phyloP scores from a whole-genome alignment of 2,113 vertebrate species.

The Leptobrachium leishanense region DNA sequence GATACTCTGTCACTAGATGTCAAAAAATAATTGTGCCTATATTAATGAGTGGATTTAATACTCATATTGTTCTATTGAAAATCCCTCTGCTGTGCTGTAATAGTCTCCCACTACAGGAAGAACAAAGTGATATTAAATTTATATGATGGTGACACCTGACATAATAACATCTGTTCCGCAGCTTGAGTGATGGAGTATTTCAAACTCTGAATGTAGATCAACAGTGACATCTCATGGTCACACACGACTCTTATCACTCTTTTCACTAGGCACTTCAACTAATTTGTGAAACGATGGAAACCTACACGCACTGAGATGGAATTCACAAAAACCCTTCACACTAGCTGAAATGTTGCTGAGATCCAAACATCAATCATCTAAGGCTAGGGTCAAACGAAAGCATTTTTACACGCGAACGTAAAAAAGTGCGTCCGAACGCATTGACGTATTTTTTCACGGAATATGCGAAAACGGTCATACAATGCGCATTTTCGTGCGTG shows the following conservation, averaged over 20 bases:
- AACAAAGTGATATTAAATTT: slow-evolving; percentile 43
- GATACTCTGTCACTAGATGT: slow-evolving; percentile 25
- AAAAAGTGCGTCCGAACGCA: too few species aligned
- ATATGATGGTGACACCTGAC: slow-evolving; percentile 31
- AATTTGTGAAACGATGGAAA: background rate
- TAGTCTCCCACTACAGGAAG: slow-evolving; percentile 22
- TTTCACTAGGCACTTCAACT: too few species aligned
- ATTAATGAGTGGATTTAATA: slow-evolving; percentile 19
- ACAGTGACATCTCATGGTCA: slow-evolving; percentile 41
- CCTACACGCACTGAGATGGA: background rate
- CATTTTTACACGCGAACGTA: too few species aligned
- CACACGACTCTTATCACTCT: background rate
- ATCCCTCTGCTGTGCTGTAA: slow-evolving; percentile 4
- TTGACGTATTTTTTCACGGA: too few species aligned
- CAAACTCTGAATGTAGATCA: slow-evolving; percentile 6
- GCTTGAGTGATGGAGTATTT: slow-evolving; percentile 4
- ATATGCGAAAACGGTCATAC: too few species aligned
- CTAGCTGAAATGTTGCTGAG: too few species aligned
- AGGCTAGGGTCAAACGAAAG: too few species aligned
- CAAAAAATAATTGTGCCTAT: slow-evolving; percentile 15
- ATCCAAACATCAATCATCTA: too few species aligned
- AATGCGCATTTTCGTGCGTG: too few species aligned
- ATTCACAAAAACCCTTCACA: too few species aligned
- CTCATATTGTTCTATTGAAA: slow-evolving; percentile 7
- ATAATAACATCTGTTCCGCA: slow-evolving; percentile 28